phyloP scores from a whole-genome alignment of 2,888 invertebrate species.

The Rotaria macrura region DNA sequence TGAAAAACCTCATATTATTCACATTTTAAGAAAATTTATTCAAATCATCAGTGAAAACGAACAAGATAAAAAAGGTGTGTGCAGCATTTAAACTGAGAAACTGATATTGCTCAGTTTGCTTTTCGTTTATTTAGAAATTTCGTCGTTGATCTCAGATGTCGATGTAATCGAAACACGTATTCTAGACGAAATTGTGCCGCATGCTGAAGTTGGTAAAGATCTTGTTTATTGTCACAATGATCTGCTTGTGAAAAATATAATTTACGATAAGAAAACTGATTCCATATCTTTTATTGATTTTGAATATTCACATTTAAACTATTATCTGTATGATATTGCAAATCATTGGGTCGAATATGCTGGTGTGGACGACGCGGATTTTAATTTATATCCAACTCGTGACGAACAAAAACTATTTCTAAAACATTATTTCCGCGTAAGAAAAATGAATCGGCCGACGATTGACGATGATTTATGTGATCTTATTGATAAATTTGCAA shows the following conservation, averaged over 20 bases:
- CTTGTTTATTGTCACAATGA: constrained; percentile 34
- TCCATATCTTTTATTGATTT: constrained; percentile 33
- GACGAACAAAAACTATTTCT: constrained; percentile 28
- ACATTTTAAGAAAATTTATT: background rate
- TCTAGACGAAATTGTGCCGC: background rate
- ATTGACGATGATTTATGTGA: background rate
- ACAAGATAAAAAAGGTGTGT: no score
- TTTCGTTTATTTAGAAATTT: background rate
- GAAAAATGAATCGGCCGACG: background rate
- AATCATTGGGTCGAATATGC: constrained; percentile 34
- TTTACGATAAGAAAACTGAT: constrained; percentile 25
- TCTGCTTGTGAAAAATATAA: constrained; percentile 30
- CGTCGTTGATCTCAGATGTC: background rate
- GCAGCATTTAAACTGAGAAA: no score
- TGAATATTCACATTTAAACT: constrained; percentile 32
- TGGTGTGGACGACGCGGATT: constrained; percentile 30
- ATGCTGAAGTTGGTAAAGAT: background rate
- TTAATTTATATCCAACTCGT: constrained; percentile 25
- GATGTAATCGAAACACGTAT: background rate
- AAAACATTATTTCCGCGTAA: constrained; percentile 23
- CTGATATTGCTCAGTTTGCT: no score
- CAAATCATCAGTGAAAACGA: background rate
- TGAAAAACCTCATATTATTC: background rate
- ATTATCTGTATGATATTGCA: constrained; percentile 31
- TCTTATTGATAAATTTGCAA: constrained; percentile 22